phyloP scores from a whole-genome alignment of 37 sponge, comb jelly and placozoan genomes.

The Spongilla lacustris region DNA sequence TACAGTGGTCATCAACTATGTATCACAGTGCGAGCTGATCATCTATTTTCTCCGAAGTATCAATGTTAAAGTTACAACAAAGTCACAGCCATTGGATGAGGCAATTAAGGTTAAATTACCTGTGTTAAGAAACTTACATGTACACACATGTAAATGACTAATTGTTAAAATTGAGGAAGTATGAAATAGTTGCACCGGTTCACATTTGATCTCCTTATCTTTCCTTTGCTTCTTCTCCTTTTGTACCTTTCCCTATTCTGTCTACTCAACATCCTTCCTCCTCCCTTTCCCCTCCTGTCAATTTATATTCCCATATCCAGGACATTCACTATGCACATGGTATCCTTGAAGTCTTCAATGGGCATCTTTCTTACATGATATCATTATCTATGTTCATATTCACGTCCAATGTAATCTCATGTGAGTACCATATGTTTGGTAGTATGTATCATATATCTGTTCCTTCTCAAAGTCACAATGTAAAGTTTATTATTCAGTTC shows the following conservation, averaged over 20 bases:
- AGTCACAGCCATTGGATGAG: slow-evolving; percentile 45
- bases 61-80: slow-evolving; percentile 41
- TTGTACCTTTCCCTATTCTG: background rate
- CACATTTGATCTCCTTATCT: too few relatives aligned
- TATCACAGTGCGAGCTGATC: slow-evolving; percentile 70
- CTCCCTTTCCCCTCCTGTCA: too few relatives aligned
- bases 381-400: slow-evolving; percentile 63
- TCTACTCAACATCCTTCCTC: background rate
- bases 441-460: background rate
- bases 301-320: background rate
- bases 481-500: background rate
- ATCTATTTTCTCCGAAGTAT: slow-evolving; percentile 50
- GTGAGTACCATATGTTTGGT: slow-evolving; percentile 31
- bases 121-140: too few relatives aligned
- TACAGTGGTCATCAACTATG: slow-evolving; percentile 72
- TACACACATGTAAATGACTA: too few relatives aligned
- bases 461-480: background rate
- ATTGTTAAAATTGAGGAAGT: too few relatives aligned
- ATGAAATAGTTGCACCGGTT: too few relatives aligned
- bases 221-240: background rate
- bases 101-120: slow-evolving; percentile 67
- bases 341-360: slow-evolving; percentile 56
- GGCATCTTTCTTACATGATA: slow-evolving; percentile 36
- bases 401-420: slow-evolving; percentile 20
- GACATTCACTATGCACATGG: slow-evolving; percentile 44